Conservation (phyloP, 2,113 vertebrate species). For the Elephantulus edwardii region DNA sequence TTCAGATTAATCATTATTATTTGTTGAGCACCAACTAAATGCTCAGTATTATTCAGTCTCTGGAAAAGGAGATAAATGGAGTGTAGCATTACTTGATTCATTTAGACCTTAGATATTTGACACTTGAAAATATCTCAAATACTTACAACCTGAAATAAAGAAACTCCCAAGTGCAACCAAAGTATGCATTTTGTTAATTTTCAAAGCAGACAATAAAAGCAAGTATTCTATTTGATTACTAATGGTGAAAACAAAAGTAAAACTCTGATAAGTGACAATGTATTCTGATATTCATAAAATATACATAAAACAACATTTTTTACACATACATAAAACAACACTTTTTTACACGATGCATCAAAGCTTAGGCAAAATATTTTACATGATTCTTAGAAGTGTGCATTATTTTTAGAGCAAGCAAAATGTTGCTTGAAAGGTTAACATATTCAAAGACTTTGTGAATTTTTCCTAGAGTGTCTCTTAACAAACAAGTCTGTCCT, state of each 20-base stretch:
- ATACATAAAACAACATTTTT: background rate
- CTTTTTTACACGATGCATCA: background rate
- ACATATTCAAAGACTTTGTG: conserved; percentile 6
- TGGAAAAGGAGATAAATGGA: conserved; percentile 54
- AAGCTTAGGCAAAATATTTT: background rate
- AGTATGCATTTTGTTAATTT: conserved; percentile 44
- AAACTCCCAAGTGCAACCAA: conserved; percentile 14
- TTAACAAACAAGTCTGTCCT: conserved; percentile 11
- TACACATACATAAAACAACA: conserved; percentile 3
- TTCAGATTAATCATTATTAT: background rate
- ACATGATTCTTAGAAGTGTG: no score
- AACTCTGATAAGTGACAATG: background rate
- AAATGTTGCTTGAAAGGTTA: conserved; percentile 15
- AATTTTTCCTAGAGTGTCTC: background rate
- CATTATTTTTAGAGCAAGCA: background rate
- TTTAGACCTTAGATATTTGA: conserved; percentile 43
- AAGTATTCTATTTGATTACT: conserved; percentile 18
- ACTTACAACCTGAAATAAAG: conserved; percentile 43
- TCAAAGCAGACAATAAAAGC: conserved; percentile 35
- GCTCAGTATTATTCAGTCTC: conserved; percentile 27
- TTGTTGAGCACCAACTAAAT: background rate
- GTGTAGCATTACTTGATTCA: background rate
- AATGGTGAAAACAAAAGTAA: background rate
- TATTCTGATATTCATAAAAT: conserved; percentile 39
- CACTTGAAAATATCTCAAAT: conserved; percentile 16